phyloP scores from a whole-genome alignment of 2,797 vertebrate species.

The Muscicapa striata region DNA sequence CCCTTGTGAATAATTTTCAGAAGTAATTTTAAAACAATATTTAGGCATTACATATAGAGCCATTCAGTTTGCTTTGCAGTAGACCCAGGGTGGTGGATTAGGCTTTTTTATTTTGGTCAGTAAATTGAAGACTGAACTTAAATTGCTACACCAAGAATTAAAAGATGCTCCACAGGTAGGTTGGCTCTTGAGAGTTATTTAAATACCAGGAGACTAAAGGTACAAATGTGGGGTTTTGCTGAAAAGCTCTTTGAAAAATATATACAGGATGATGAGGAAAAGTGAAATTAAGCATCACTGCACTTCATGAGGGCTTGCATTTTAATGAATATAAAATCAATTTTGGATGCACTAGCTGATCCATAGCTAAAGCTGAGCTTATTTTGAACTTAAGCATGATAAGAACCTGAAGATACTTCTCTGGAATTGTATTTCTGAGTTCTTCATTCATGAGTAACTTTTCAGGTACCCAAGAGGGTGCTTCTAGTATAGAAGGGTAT shows the following conservation, averaged over 20 bases:
- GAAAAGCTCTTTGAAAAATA: background rate
- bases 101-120: background rate
- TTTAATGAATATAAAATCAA: slow-evolving; percentile 25
- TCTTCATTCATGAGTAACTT: background rate
- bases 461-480: background rate
- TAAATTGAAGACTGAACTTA: background rate
- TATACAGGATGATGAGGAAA: background rate
- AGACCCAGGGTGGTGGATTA: background rate
- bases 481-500: background rate
- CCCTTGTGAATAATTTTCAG: background rate
- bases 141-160: background rate
- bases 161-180: background rate
- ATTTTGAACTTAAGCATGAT: background rate
- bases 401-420: background rate
- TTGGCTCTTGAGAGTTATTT: background rate
- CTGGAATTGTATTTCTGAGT: background rate
- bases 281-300: background rate
- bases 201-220: background rate
- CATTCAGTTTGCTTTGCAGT: background rate
- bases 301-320: background rate
- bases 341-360: background rate
- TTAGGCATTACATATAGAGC: background rate
- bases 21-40: background rate
- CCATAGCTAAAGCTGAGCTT: background rate
- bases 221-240: background rate